Evolutionary conservation across 2,888 invertebrate species (phyloP).

Genomic region (Xiphydria camelus): DNA sequence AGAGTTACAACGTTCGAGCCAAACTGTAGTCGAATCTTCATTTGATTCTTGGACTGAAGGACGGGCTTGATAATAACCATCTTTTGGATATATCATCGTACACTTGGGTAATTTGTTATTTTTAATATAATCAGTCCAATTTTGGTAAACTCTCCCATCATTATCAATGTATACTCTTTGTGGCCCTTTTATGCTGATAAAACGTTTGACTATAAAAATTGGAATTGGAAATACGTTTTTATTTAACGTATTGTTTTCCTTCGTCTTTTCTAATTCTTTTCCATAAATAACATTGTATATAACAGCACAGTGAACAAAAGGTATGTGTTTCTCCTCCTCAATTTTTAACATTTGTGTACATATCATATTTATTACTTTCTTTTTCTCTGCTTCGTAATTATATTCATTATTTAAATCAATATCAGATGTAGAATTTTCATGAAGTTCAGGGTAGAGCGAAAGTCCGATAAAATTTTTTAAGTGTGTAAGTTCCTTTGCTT

Average conservation of each 20-base stretch:
- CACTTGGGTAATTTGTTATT: constrained; percentile 37
- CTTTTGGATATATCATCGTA: constrained; percentile 45
- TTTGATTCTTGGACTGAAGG: constrained; percentile 19
- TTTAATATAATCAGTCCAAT: constrained; percentile 36
- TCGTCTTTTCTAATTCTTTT: not conserved
- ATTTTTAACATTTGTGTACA: constrained; percentile 7
- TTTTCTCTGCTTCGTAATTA: constrained; percentile 5
- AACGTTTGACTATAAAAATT: constrained; percentile 19
- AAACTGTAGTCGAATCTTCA: constrained; percentile 32
- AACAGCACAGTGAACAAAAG: no score
- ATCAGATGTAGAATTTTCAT: no score
- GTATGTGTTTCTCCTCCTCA: not conserved
- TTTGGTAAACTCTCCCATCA: no score
- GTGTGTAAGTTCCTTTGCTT: constrained; percentile 20
- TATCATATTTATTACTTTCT: no score
- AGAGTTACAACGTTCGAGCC: constrained; percentile 33
- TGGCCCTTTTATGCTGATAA: constrained; percentile 8
- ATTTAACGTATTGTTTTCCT: no score
- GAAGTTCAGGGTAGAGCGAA: constrained; percentile 33
- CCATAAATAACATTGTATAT: no score
- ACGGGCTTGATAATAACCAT: no score
- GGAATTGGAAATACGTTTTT: constrained; percentile 8
- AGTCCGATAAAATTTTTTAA: constrained; percentile 42
- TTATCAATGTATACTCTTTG: no score
- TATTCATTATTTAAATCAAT: not conserved